phyloP scores from a whole-genome alignment of 2,888 invertebrate genomes.

The Resseliella maxima region DNA sequence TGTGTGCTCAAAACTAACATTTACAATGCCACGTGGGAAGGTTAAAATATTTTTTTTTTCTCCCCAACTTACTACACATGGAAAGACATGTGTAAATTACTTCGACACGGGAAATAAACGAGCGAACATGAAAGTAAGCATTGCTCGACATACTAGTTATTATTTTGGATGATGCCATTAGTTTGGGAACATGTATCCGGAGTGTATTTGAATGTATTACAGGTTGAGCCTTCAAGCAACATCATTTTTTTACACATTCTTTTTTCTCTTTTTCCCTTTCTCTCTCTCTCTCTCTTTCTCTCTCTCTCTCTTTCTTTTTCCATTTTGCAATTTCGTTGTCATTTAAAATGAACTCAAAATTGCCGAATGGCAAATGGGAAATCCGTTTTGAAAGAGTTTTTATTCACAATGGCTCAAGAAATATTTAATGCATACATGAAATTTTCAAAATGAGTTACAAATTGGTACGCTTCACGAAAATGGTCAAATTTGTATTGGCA shows the following conservation, averaged over 20 bases:
- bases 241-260: not conserved
- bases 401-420: not conserved
- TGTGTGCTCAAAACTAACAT: not conserved
- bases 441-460: not conserved
- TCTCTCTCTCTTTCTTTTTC: not conserved
- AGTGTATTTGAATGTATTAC: not conserved
- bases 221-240: too few relatives aligned
- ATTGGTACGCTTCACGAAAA: not conserved
- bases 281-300: not conserved
- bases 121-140: not conserved
- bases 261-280: not conserved
- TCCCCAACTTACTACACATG: not conserved
- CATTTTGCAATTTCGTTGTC: not conserved
- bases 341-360: not conserved
- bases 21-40: not conserved
- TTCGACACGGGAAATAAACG: not conserved
- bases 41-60: not conserved
- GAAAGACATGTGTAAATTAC: not conserved
- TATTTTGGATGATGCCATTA: not conserved
- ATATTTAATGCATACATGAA: not conserved
- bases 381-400: not conserved
- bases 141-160: too few relatives aligned
- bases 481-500: not conserved
- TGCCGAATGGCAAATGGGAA: not conserved
- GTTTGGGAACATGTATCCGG: not conserved